Conservation (phyloP, 2,113 vertebrate species). For the Oplegnathus fasciatus region DNA sequence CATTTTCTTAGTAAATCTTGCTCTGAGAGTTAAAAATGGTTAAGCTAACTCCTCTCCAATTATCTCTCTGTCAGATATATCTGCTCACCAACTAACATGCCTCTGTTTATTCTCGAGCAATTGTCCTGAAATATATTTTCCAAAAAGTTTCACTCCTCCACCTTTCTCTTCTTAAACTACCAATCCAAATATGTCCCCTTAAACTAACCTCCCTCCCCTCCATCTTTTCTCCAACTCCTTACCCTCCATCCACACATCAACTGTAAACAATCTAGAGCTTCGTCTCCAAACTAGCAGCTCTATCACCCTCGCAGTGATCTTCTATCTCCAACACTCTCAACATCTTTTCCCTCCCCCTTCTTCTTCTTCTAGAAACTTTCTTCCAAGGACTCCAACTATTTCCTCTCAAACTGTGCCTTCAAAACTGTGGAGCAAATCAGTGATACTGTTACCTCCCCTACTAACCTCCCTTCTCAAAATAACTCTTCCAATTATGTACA, state of each 20-base stretch:
- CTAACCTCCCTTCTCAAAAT: background rate
- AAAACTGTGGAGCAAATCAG: background rate
- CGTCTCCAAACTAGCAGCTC: no score
- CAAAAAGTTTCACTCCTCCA: no score
- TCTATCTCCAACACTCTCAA: background rate
- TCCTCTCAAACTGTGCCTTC: background rate
- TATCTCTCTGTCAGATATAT: no score
- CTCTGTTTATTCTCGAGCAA: background rate
- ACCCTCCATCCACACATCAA: no score
- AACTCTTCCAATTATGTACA: background rate
- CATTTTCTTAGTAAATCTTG: background rate
- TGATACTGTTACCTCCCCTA: background rate
- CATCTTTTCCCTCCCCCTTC: no score
- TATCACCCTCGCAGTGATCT: no score
- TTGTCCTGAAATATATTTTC: background rate
- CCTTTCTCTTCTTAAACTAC: no score
- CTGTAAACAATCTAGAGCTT: no score
- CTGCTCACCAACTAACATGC: background rate
- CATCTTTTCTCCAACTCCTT: no score
- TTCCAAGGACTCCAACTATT: background rate
- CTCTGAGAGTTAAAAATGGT: background rate
- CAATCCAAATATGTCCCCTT: no score
- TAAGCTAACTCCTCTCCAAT: background rate
- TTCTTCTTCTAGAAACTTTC: background rate
- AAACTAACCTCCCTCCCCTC: no score